phyloP scores from a whole-genome alignment of 2,888 invertebrate species.

The Smittia aterrima region DNA sequence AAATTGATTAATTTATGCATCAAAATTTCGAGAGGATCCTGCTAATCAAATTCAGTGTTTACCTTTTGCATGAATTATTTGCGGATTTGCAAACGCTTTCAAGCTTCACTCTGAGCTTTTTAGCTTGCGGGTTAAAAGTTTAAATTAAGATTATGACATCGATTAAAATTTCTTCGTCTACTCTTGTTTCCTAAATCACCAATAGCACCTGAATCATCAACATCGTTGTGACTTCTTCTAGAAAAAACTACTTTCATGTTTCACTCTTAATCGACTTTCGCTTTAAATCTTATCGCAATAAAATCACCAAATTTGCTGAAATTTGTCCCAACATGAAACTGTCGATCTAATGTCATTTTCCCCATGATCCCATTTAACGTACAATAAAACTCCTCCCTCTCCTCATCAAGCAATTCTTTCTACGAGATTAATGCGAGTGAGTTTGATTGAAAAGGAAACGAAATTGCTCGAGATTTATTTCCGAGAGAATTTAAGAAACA shows the following conservation, averaged over 20 bases:
- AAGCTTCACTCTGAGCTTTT: too few relatives aligned
- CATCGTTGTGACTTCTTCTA: background rate
- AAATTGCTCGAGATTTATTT: background rate
- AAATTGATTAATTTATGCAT: background rate
- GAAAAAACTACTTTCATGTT: background rate
- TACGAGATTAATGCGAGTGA: background rate
- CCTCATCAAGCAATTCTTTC: background rate
- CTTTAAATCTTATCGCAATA: background rate
- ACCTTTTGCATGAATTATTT: too few relatives aligned
- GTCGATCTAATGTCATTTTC: background rate
- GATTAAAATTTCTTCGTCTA: background rate
- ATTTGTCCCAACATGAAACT: background rate
- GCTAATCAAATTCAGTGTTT: too few relatives aligned
- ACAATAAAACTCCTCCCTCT: background rate
- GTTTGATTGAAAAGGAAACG: conserved; percentile 7
- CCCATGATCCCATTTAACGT: conserved; percentile 1
- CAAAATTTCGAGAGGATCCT: background rate
- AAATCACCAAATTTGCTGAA: background rate
- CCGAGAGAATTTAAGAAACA: too few relatives aligned
- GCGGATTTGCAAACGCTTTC: too few relatives aligned
- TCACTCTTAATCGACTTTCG: background rate
- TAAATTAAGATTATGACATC: background rate
- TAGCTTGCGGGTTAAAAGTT: too few relatives aligned
- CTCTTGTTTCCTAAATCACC: background rate
- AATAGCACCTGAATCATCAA: background rate